These are phyloP conservation scores for Diglossa brunneiventris DNA, from an alignment of 2,113 vertebrate genomes.

Conservation along the genomic window DNA sequence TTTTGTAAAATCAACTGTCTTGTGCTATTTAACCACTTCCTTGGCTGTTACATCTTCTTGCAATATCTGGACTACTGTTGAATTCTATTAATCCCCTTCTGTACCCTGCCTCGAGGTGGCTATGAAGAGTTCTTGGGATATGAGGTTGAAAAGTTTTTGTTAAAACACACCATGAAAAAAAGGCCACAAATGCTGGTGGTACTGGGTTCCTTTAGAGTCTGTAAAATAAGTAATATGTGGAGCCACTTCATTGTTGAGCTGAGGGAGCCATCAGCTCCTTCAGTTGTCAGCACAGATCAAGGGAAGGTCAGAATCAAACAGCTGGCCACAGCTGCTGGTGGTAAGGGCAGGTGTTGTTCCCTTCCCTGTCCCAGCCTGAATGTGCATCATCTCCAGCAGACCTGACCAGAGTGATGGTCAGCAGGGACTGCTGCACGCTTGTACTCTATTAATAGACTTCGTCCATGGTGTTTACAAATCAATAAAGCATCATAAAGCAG, in stretches of 20 bases:
- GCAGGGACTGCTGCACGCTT: neutral
- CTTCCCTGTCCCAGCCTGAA: neutral
- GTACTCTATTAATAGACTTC: neutral
- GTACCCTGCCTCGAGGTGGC: neutral
- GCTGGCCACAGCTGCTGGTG: neutral
- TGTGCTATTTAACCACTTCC: neutral
- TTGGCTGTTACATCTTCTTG: neutral
- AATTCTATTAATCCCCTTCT: neutral
- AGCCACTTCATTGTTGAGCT: neutral
- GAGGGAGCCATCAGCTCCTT: neutral
- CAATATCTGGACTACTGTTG: accelerated
- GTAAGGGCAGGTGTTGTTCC: neutral
- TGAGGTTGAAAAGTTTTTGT: neutral
- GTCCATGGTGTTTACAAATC: neutral
- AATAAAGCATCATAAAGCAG: neutral
- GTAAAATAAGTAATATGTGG: neutral
- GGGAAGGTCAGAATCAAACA: neutral
- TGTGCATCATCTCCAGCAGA: neutral
- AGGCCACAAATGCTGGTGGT: neutral
- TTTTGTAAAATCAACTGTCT: neutral
- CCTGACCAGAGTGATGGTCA: neutral
- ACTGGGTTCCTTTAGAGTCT: neutral
- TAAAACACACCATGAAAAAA: neutral
- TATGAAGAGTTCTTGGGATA: neutral
- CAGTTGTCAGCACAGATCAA: neutral